Conservation (phyloP, 2,113 vertebrate genomes). For the Lophotis ruficrista region DNA sequence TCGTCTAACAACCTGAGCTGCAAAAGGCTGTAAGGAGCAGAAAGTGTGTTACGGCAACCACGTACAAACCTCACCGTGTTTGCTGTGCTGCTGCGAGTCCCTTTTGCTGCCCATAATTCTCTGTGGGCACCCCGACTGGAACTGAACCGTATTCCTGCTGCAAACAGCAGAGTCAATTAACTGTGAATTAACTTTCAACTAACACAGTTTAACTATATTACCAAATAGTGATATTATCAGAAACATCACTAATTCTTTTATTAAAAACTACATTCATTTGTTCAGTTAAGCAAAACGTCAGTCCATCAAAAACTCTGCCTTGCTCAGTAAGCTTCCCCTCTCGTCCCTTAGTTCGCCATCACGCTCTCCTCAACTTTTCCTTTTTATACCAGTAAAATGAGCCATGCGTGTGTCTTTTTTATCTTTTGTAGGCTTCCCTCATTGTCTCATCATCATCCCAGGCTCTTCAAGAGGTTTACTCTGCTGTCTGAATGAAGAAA, state of each 20-base stretch:
- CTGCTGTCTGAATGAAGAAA: background rate
- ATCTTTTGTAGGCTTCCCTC: background rate
- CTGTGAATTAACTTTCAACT: background rate
- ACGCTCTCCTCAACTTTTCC: background rate
- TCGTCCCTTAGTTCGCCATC: background rate
- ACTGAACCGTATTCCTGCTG: background rate
- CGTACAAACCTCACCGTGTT: background rate
- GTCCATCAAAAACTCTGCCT: background rate
- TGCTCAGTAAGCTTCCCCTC: background rate
- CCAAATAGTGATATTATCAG: background rate
- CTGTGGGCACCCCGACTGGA: fast-evolving
- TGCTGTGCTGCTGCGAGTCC: background rate
- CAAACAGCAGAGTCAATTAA: background rate
- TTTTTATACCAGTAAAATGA: background rate
- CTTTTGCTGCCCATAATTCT: fast-evolving
- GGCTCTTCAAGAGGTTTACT: background rate
- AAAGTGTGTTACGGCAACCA: fast-evolving
- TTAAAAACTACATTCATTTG: background rate
- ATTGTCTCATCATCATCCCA: background rate
- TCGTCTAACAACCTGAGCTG: background rate
- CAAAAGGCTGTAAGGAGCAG: background rate
- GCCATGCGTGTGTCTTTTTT: background rate
- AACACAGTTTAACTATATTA: background rate
- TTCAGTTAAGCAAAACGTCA: background rate
- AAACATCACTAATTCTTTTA: background rate